These are phyloP conservation scores for Thecocarcelia acutangulata DNA, from an alignment of 2,888 invertebrate species.

Conservation along the genomic window DNA sequence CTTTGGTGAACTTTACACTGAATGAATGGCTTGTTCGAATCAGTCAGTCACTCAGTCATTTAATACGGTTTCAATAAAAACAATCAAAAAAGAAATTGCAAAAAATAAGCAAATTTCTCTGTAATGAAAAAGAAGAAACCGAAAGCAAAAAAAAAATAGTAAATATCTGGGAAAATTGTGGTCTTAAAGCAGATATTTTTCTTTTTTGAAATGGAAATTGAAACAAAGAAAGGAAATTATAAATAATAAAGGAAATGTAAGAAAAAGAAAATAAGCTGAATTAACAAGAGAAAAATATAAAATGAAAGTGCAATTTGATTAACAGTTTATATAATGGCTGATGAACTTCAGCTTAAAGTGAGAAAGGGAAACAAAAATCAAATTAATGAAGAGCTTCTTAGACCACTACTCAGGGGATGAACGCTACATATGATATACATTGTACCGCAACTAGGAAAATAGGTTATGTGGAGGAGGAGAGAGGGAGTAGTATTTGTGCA, in stretches of 20 bases:
- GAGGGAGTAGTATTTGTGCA: no score
- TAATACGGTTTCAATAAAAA: conserved; percentile 40
- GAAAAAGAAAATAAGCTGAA: conserved; percentile 23
- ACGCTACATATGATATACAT: no score
- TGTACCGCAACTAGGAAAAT: no score
- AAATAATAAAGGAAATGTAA: conserved; percentile 54
- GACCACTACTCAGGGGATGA: no score
- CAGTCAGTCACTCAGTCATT: conserved; percentile 24
- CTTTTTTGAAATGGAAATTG: conserved; percentile 32
- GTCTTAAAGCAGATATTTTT: conserved; percentile 16
- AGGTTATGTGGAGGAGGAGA: no score
- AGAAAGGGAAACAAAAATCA: not conserved
- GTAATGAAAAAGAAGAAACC: conserved; percentile 7
- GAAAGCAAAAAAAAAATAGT: not conserved
- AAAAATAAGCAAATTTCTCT: conserved; percentile 9
- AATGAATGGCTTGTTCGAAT: conserved; percentile 4
- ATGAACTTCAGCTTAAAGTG: conserved; percentile 3
- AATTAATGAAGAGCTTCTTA: not conserved
- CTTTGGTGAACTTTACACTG: conserved; percentile 33
- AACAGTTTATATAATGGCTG: not conserved
- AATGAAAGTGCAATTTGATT: conserved; percentile 33
- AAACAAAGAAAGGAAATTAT: conserved; percentile 18
- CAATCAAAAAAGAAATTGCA: conserved; percentile 9
- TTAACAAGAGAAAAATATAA: conserved; percentile 23
- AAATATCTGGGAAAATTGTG: conserved; percentile 1